A percentile compares a stretch with the other conserved stretches of the same genome.
phyloP scores from a whole-genome alignment of 2,888 invertebrate species.

The Artemia sinica region DNA sequence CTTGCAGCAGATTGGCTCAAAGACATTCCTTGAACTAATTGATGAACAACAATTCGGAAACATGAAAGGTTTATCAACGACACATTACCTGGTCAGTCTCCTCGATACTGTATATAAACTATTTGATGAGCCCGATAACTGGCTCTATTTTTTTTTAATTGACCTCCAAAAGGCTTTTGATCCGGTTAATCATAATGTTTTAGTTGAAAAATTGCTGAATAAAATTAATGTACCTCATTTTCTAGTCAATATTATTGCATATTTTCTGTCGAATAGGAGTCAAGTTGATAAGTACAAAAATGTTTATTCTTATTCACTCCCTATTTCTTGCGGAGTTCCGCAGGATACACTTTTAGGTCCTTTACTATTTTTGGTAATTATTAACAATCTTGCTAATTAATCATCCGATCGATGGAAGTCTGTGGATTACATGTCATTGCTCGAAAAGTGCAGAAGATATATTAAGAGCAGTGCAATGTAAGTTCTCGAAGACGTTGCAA shows the following conservation, averaged over 20 bases:
- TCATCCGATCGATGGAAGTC: not conserved
- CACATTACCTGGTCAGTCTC: too few relatives aligned
- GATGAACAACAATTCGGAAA: too few relatives aligned
- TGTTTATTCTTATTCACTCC: not conserved
- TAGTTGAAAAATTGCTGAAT: too few relatives aligned
- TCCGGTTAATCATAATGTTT: too few relatives aligned
- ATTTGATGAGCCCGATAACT: too few relatives aligned
- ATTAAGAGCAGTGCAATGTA: not conserved
- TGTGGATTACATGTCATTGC: too few relatives aligned
- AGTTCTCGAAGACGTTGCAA: not conserved
- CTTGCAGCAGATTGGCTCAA: too few relatives aligned
- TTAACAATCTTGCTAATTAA: not conserved
- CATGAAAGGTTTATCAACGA: too few relatives aligned
- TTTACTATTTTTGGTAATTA: not conserved
- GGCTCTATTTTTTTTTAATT: too few relatives aligned
- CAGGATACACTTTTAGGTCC: not conserved
- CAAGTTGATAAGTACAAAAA: not conserved
- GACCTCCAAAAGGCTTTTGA: too few relatives aligned
- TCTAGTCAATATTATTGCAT: conserved; percentile 10
- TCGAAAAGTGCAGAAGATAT: not conserved
- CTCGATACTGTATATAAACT: too few relatives aligned
- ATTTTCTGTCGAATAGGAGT: not conserved
- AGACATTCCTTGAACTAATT: too few relatives aligned
- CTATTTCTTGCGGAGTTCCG: not conserved
- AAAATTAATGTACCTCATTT: not conserved